Evolutionary conservation across 2,113 vertebrate species (phyloP).

Genomic region (Macheiramphus alcinus): DNA sequence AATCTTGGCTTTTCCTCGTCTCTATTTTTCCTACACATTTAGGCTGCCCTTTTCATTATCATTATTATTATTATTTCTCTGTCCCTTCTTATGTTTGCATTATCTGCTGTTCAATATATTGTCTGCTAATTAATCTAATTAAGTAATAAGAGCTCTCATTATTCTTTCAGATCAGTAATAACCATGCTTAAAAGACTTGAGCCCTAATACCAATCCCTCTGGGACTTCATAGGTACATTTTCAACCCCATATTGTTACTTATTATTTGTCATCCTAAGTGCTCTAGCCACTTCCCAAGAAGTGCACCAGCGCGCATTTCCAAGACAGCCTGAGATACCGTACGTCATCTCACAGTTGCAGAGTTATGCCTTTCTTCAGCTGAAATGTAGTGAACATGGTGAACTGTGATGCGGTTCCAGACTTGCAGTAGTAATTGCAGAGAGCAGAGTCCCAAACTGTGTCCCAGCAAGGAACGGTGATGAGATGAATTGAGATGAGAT

Average conservation of each 20-base stretch:
- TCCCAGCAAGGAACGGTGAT: neutral
- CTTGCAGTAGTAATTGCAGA: neutral
- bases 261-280: neutral
- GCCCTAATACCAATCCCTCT: neutral
- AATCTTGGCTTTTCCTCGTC: neutral
- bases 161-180: neutral
- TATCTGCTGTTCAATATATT: neutral
- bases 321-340: neutral
- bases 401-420: neutral
- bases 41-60: neutral
- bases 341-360: neutral
- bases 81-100: neutral
- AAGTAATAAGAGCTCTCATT: neutral
- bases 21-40: neutral
- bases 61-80: neutral
- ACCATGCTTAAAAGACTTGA: neutral
- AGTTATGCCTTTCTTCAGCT: neutral
- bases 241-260: neutral
- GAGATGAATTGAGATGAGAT: neutral
- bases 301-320: fast-evolving
- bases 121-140: neutral
- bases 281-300: neutral
- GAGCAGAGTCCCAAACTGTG: neutral
- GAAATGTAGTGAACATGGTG: neutral
- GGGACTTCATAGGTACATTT: neutral